These are phyloP conservation scores for Pemphigus obesinymphae DNA, from an alignment of 1,140 invertebrate species.

Conservation along the genomic window DNA sequence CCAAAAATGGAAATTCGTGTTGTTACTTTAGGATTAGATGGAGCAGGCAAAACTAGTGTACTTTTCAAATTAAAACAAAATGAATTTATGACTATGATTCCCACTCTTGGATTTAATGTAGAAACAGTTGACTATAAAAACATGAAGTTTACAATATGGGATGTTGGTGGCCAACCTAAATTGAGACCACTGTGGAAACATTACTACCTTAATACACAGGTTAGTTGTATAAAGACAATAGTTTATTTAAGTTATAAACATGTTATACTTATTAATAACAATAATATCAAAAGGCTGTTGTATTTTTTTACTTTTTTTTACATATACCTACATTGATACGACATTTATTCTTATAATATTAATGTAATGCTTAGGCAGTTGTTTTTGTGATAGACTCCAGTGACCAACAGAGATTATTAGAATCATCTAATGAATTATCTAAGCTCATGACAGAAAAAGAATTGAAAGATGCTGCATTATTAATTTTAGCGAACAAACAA, in stretches of 20 bases:
- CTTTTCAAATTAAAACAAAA: constrained; percentile 60
- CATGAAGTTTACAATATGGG: constrained; percentile 59
- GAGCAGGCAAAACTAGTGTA: constrained; percentile 61
- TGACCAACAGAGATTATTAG: constrained; percentile 53
- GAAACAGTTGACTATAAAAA: constrained; percentile 60
- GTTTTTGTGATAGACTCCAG: constrained; percentile 58
- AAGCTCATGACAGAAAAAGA: constrained; percentile 56
- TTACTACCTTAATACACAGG: constrained; percentile 58
- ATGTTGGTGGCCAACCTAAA: constrained; percentile 60
- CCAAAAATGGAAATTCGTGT: constrained; percentile 63
- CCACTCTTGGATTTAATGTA: constrained; percentile 61
- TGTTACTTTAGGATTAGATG: constrained; percentile 57
- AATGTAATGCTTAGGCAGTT: constrained; percentile 51
- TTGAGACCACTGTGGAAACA: constrained; percentile 59
- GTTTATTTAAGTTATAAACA: neutral
- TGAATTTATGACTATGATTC: constrained; percentile 56
- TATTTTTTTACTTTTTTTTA: too few species aligned
- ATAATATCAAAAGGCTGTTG: neutral
- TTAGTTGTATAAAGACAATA: constrained; percentile 29
- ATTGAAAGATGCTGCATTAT: constrained; percentile 55
- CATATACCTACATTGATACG: neutral
- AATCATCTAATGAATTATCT: constrained; percentile 56
- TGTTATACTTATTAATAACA: neutral
- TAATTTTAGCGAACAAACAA: constrained; percentile 59
- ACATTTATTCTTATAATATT: neutral